Conservation (phyloP, 2,113 vertebrate species). For the Brachypteracias leptosomus region DNA sequence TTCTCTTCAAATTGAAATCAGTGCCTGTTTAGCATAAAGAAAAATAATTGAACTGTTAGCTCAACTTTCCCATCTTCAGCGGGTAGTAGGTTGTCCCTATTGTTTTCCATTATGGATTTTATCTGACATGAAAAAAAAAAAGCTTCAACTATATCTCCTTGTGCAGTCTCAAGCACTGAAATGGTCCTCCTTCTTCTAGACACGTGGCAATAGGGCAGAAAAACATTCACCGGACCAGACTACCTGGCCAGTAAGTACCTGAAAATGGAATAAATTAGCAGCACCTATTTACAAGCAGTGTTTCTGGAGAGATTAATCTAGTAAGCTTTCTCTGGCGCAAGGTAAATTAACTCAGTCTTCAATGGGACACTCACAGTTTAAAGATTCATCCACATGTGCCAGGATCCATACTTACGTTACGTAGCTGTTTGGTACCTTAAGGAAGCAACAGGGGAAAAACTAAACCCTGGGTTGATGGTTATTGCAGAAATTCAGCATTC, state of each 20-base stretch:
- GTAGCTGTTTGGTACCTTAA: background rate
- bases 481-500: background rate
- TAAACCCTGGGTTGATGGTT: background rate
- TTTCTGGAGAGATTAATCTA: background rate
- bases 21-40: background rate
- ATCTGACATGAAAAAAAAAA: fast-evolving
- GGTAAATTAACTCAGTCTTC: background rate
- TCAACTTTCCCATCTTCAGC: background rate
- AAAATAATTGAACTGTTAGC: background rate
- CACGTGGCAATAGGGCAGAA: background rate
- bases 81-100: background rate
- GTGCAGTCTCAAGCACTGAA: background rate
- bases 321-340: background rate
- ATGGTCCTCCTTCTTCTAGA: background rate
- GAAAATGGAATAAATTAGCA: background rate
- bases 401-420: background rate
- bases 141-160: background rate
- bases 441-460: background rate
- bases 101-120: background rate
- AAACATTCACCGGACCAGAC: background rate
- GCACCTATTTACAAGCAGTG: background rate
- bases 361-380: background rate
- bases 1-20: constrained; percentile 9
- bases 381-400: background rate
- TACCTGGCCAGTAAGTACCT: background rate